These are phyloP conservation scores for Brachionus rotundiformis DNA, from an alignment of 1,140 invertebrate species.

Conservation along the genomic window DNA sequence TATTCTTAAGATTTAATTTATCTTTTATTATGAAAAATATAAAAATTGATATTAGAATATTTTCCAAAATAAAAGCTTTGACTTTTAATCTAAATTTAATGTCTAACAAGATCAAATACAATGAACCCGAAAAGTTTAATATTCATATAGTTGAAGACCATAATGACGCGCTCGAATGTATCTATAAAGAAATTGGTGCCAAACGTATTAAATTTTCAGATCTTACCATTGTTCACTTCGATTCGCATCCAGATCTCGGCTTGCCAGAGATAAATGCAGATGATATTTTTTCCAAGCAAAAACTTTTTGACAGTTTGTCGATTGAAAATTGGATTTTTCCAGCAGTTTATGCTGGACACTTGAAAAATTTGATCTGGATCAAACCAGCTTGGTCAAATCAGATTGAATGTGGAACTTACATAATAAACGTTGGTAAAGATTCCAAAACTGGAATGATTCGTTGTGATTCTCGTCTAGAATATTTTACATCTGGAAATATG, in stretches of 20 bases:
- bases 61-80: no score
- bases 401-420: slow-evolving; percentile 71
- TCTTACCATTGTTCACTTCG: slow-evolving; percentile 78
- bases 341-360: slow-evolving; percentile 79
- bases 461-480: slow-evolving; percentile 10
- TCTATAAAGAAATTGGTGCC: slow-evolving; percentile 79
- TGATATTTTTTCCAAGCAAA: slow-evolving; percentile 70
- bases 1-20: no score
- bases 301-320: slow-evolving; percentile 63
- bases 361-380: slow-evolving; percentile 77
- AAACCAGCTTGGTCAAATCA: slow-evolving; percentile 85
- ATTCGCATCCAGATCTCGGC: slow-evolving; percentile 86
- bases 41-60: no score
- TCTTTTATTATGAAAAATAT: no score
- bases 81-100: not conserved
- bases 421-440: slow-evolving; percentile 76
- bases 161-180: slow-evolving; percentile 70
- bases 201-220: slow-evolving; percentile 76
- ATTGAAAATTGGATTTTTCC: slow-evolving; percentile 93
- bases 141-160: slow-evolving; percentile 72
- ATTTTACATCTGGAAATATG: slow-evolving; percentile 21
- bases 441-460: slow-evolving; percentile 63
- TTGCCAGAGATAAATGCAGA: slow-evolving; percentile 74
- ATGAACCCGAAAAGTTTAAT: not conserved
- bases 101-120: not conserved